Evolutionary conservation across 2,113 vertebrate species (phyloP).

Genomic region (Mus musculus): DNA sequence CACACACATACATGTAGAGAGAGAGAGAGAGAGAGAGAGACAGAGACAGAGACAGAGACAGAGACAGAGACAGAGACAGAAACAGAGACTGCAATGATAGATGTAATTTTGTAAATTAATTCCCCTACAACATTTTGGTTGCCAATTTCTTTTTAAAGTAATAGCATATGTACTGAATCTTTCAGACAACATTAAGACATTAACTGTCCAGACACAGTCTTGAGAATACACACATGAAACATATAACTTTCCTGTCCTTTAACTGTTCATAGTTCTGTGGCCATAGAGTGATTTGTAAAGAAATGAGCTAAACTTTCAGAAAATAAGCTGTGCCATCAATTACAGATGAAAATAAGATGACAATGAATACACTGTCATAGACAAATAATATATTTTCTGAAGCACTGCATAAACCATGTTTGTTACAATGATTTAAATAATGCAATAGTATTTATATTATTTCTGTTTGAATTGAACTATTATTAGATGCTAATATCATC

Average conservation of each 20-base stretch:
- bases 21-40: too few species aligned
- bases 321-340: not conserved
- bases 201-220: not conserved
- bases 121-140: not conserved
- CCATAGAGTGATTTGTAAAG: not conserved
- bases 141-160: slow-evolving; percentile 46
- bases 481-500: not conserved
- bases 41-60: too few species aligned
- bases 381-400: not conserved
- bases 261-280: not conserved
- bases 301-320: not conserved
- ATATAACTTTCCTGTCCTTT: not conserved
- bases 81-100: not conserved
- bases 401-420: not conserved
- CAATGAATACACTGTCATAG: not conserved
- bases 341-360: not conserved
- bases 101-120: slow-evolving; percentile 50
- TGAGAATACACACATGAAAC: not conserved
- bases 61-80: too few species aligned
- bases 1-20: not conserved
- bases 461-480: not conserved
- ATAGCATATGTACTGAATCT: not conserved
- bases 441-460: not conserved
- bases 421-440: slow-evolving; percentile 23
- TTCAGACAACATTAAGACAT: not conserved